Evolutionary conservation across 92 coral and sea anemone genomes (phyloP).

Genomic region (Porites divaricata): DNA sequence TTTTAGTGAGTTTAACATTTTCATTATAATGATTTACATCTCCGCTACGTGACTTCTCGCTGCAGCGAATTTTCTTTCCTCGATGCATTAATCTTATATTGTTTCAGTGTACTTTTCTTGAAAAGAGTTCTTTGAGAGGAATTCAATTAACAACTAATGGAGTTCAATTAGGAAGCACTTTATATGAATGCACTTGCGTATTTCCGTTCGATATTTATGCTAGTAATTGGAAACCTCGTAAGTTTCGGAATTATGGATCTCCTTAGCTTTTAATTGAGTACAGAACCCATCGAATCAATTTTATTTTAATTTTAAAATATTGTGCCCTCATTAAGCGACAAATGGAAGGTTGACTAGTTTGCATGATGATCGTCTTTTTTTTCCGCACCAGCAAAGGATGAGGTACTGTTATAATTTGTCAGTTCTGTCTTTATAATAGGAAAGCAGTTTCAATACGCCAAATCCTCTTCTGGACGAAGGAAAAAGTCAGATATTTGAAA

Average conservation of each 20-base stretch:
- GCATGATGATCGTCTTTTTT: too few species aligned
- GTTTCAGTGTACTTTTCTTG: neutral
- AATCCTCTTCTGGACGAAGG: too few species aligned
- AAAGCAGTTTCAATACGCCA: too few species aligned
- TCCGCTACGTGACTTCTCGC: neutral
- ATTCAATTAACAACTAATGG: conserved; percentile 33
- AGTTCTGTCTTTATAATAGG: too few species aligned
- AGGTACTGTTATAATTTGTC: too few species aligned
- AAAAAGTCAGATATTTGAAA: too few species aligned
- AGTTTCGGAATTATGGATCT: neutral
- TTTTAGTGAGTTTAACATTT: neutral
- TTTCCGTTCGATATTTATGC: conserved; percentile 14
- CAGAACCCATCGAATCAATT: neutral
- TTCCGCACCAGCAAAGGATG: too few species aligned
- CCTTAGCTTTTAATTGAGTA: neutral
- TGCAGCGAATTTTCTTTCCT: too few species aligned
- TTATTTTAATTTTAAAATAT: conserved; percentile 7
- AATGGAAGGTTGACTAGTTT: too few species aligned
- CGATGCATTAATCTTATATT: conserved; percentile 8
- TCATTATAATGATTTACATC: neutral
- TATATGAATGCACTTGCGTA: conserved; percentile 12
- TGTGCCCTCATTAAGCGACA: neutral
- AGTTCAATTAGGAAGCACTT: conserved; percentile 10
- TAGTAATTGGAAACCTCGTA: neutral
- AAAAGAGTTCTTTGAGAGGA: conserved; percentile 3